Percentiles rank a stretch among this genome's conserved stretches.
These are phyloP conservation scores for Sinocyclocheilus maitianheensis DNA, from an alignment of 2,113 vertebrate species.

Conservation along the genomic window DNA sequence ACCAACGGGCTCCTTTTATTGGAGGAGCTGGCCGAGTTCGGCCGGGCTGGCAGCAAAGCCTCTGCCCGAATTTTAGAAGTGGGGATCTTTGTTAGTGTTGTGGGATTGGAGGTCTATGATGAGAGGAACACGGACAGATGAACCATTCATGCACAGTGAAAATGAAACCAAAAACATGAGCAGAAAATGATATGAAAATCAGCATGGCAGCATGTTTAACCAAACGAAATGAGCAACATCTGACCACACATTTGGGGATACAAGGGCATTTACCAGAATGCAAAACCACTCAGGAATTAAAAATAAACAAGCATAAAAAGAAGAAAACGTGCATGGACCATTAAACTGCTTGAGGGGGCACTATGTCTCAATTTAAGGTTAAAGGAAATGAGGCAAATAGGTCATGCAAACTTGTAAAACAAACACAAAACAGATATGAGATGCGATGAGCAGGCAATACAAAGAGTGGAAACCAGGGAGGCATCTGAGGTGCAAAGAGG, in stretches of 20 bases:
- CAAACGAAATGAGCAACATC: constrained; percentile 2
- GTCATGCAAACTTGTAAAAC: constrained; percentile 17
- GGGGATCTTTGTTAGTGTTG: constrained; percentile 88
- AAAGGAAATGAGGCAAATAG: neutral
- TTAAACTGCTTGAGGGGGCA: neutral
- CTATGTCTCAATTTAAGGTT: neutral
- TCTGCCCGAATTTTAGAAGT: constrained; percentile 82
- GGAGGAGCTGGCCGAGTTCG: constrained; percentile 78
- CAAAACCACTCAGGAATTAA: neutral
- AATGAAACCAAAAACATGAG: constrained; percentile 28
- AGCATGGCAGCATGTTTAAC: neutral
- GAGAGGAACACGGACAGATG: constrained; percentile 68
- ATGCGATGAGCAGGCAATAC: neutral
- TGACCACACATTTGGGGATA: constrained; percentile 12
- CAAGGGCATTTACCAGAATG: neutral
- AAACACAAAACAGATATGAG: neutral
- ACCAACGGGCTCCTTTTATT: constrained; percentile 73
- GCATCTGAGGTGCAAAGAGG: neutral
- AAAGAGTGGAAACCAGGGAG: neutral
- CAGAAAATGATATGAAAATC: neutral
- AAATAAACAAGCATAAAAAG: neutral
- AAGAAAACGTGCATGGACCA: neutral
- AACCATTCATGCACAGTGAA: constrained; percentile 53
- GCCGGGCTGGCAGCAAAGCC: constrained; percentile 74
- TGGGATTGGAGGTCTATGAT: constrained; percentile 82